Evolutionary conservation across 2,113 vertebrate species (phyloP).

Genomic region (Takifugu flavidus): DNA sequence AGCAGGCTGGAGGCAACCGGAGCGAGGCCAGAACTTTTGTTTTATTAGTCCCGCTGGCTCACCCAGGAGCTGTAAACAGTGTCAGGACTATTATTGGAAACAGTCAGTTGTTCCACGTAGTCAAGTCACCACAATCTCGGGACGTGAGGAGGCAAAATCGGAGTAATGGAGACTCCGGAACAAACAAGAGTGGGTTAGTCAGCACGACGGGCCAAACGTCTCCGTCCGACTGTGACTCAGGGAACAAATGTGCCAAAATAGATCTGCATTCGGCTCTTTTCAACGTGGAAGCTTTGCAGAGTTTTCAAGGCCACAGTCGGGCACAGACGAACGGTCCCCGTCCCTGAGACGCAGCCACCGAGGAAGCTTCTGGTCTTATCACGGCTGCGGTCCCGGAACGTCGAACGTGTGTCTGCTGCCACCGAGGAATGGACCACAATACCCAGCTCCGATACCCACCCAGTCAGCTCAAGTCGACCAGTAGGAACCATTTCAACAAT

Average conservation of each 20-base stretch:
- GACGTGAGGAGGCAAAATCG: slow-evolving; percentile 22
- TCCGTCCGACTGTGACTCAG: slow-evolving; percentile 14
- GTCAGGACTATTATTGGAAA: slow-evolving; percentile 38
- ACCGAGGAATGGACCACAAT: too few species aligned
- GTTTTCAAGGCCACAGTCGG: slow-evolving; percentile 2
- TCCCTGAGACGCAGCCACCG: too few species aligned
- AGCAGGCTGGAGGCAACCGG: slow-evolving; percentile 22
- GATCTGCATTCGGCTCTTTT: slow-evolving; percentile 11
- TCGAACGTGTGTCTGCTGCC: too few species aligned
- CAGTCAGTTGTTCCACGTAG: slow-evolving; percentile 40
- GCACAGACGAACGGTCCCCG: slow-evolving; percentile 4
- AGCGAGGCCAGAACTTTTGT: slow-evolving; percentile 21
- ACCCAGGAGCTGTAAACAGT: slow-evolving; percentile 16
- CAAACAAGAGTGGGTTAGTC: slow-evolving; percentile 31
- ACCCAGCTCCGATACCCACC: neutral
- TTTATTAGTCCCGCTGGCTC: slow-evolving; percentile 26
- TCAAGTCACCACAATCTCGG: slow-evolving; percentile 27
- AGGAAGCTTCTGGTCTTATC: neutral
- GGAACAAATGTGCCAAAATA: slow-evolving; percentile 37
- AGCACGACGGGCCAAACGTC: neutral
- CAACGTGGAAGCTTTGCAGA: neutral
- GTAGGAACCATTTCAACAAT: slow-evolving; percentile 49
- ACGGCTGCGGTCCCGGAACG: too few species aligned
- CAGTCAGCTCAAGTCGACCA: slow-evolving; percentile 20
- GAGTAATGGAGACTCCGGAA: slow-evolving; percentile 7